Evolutionary conservation across 2,797 vertebrate species (phyloP).

Genomic region (Leptodon cayanensis): DNA sequence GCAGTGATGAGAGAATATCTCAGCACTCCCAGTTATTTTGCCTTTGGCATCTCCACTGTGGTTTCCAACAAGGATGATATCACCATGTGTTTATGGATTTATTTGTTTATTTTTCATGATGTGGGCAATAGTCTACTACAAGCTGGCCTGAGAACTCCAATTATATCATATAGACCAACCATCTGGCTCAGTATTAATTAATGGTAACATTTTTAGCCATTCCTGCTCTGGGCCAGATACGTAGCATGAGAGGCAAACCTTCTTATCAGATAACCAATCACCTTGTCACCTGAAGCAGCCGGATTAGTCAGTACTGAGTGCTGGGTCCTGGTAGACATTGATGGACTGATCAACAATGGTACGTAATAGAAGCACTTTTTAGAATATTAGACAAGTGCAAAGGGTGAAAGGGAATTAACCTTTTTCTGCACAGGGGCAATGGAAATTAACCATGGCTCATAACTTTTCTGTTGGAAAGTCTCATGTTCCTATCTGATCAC

Average conservation of each 20-base stretch:
- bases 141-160: neutral
- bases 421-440: neutral
- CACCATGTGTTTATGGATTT: conserved; percentile 34
- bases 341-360: neutral
- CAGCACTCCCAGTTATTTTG: conserved; percentile 6
- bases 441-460: neutral
- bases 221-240: neutral
- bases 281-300: neutral
- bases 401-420: neutral
- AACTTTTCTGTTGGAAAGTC: neutral
- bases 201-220: neutral
- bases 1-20: neutral
- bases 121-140: conserved; percentile 12
- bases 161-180: conserved; percentile 8
- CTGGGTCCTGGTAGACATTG: neutral
- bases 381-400: neutral
- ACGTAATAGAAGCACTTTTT: rapidly evolving
- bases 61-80: conserved; percentile 34
- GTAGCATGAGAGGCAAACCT: neutral
- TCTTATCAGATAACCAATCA: neutral
- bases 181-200: conserved; percentile 18
- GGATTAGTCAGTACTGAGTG: neutral
- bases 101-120: conserved; percentile 44
- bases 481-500: neutral
- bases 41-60: neutral